Evolutionary conservation across 2,888 invertebrate genomes (phyloP).

Genomic region (Cybosia mesomella): DNA sequence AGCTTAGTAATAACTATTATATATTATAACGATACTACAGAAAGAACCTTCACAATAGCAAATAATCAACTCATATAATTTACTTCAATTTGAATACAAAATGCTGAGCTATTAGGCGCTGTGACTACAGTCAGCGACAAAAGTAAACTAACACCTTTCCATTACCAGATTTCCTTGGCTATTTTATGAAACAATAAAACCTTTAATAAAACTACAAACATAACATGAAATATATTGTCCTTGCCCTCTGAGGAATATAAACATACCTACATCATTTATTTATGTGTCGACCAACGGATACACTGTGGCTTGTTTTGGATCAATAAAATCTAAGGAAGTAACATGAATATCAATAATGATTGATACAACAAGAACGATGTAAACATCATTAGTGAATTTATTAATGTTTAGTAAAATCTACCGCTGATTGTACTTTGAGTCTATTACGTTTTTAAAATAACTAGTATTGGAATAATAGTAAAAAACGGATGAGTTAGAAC

Average conservation of each 20-base stretch:
- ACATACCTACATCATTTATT: too few relatives aligned
- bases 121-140: background rate
- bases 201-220: background rate
- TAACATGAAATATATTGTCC: background rate
- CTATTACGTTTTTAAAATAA: background rate
- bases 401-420: background rate
- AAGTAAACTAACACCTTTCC: background rate
- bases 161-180: background rate
- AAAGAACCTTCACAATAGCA: conserved; percentile 45
- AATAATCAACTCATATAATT: conserved; percentile 36
- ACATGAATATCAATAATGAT: background rate
- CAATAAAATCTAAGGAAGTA: background rate
- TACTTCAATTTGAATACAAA: conserved; percentile 50
- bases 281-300: too few relatives aligned
- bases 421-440: background rate
- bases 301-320: background rate
- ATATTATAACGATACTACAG: conserved; percentile 35
- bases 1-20: conserved; percentile 39
- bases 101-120: conserved; percentile 25
- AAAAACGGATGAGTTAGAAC: background rate
- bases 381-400: background rate
- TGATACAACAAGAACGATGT: too few relatives aligned
- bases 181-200: background rate
- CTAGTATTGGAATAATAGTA: background rate
- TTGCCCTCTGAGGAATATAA: background rate